These are phyloP conservation scores for Syngnathus typhle DNA, from an alignment of 2,113 vertebrate genomes.

Conservation along the genomic window DNA sequence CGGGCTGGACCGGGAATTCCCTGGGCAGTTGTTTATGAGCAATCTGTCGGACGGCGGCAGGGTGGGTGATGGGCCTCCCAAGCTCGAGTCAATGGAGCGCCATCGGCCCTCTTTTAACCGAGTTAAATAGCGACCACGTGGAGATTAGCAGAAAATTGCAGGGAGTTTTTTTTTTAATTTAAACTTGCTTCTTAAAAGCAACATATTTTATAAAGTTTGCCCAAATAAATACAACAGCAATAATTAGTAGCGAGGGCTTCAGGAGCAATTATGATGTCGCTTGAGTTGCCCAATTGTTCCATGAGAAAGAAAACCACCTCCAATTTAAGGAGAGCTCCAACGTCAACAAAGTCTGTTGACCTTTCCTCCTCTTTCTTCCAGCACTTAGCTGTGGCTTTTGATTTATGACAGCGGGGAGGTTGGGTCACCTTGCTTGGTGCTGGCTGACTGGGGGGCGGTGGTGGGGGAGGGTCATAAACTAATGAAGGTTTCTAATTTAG, in stretches of 20 bases:
- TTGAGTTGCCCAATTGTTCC: conserved; percentile 19
- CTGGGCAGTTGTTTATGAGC: conserved; percentile 12
- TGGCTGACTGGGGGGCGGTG: conserved; percentile 31
- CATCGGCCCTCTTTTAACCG: conserved; percentile 50
- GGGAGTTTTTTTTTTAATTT: neutral
- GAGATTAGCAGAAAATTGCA: conserved; percentile 50
- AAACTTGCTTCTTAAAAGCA: neutral
- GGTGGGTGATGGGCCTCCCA: conserved; percentile 12
- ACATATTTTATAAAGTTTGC: neutral
- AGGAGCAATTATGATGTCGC: neutral
- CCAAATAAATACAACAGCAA: neutral
- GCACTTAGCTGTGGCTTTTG: conserved; percentile 54
- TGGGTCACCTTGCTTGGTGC: conserved; percentile 63
- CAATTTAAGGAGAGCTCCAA: conserved; percentile 49
- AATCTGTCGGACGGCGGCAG: conserved; percentile 3
- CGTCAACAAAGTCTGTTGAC: conserved; percentile 73
- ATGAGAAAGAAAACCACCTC: conserved; percentile 43
- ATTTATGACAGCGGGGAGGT: conserved; percentile 59
- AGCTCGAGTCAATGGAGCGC: conserved; percentile 59
- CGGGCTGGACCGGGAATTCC: conserved; percentile 15
- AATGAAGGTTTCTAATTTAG: conserved; percentile 73
- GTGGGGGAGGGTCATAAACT: conserved; percentile 66
- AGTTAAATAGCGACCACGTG: conserved; percentile 64
- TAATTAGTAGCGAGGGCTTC: neutral
- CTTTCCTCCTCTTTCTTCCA: conserved; percentile 69